A percentile compares a stretch with the other conserved stretches of the same genome.
Conservation (phyloP, 2,888 invertebrate species). For the Hirtodrosophila cameraria region DNA sequence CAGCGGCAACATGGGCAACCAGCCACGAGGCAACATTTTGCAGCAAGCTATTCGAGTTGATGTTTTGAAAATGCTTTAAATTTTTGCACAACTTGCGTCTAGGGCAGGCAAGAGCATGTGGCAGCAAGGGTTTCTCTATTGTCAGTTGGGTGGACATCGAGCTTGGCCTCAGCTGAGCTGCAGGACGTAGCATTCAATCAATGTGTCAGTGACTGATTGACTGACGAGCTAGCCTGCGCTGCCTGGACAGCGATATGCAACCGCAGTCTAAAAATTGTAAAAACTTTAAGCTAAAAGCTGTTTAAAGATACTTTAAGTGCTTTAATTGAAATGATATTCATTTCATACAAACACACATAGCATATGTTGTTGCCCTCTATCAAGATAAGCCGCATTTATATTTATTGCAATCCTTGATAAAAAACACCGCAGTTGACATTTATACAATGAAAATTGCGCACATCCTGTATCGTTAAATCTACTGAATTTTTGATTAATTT, state of each 20-base stretch:
- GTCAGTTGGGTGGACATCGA: conserved; percentile 3
- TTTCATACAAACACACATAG: background rate
- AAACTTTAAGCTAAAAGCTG: background rate
- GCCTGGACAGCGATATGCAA: background rate
- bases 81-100: conserved; percentile 38
- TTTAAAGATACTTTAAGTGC: conserved; percentile 1
- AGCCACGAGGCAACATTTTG: conserved; percentile 30
- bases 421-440: conserved; percentile 26
- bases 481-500: conserved; percentile 63
- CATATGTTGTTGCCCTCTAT: conserved; percentile 12
- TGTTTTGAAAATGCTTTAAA: conserved; percentile 57
- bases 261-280: conserved; percentile 3
- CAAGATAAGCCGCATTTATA: conserved; percentile 54
- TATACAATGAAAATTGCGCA: conserved; percentile 48
- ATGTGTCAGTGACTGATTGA: conserved; percentile 58
- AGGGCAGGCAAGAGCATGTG: background rate
- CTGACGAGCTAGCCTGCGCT: conserved; percentile 22
- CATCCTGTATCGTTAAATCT: conserved; percentile 39
- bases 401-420: conserved; percentile 70
- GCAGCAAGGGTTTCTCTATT: background rate
- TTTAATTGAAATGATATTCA: conserved; percentile 30
- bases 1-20: conserved; percentile 35
- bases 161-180: conserved; percentile 24
- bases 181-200: conserved; percentile 51
- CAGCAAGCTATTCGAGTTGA: conserved; percentile 3